Percentiles rank a stretch among this genome's conserved stretches.
These are phyloP conservation scores for Ditylenchus dipsaci DNA, from an alignment of 1,140 invertebrate species.

Conservation along the genomic window DNA sequence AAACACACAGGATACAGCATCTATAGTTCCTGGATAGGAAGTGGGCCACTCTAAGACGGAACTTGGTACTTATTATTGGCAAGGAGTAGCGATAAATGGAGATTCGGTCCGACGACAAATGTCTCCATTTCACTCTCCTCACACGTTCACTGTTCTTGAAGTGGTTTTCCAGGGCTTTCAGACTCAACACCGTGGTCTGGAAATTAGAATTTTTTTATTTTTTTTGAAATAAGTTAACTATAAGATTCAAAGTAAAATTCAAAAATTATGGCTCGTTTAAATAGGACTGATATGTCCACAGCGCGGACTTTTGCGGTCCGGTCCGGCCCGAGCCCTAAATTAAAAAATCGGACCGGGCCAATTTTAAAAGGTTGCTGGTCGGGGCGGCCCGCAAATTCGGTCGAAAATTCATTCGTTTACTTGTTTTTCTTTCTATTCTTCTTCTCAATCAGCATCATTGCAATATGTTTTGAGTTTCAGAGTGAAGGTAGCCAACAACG, in stretches of 20 bases:
- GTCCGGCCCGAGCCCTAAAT: too few species aligned
- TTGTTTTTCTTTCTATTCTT: too few species aligned
- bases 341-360: too few species aligned
- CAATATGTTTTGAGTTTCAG: not conserved
- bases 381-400: too few species aligned
- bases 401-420: too few species aligned
- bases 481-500: not conserved
- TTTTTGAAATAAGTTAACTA: not conserved
- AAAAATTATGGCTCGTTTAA: too few species aligned
- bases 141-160: constrained; percentile 39
- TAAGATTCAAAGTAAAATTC: too few species aligned
- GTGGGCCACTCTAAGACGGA: constrained; percentile 22
- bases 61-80: constrained; percentile 33
- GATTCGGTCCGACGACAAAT: constrained; percentile 40
- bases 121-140: constrained; percentile 48
- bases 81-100: constrained; percentile 40
- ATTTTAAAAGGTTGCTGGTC: too few species aligned
- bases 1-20: constrained; percentile 25
- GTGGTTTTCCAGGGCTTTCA: constrained; percentile 48
- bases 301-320: too few species aligned
- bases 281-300: too few species aligned
- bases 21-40: constrained; percentile 30
- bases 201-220: constrained; percentile 7
- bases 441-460: too few species aligned
- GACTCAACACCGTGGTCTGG: constrained; percentile 43